Conservation (phyloP, 2,888 invertebrate species). For the Apodemia hepburni region DNA sequence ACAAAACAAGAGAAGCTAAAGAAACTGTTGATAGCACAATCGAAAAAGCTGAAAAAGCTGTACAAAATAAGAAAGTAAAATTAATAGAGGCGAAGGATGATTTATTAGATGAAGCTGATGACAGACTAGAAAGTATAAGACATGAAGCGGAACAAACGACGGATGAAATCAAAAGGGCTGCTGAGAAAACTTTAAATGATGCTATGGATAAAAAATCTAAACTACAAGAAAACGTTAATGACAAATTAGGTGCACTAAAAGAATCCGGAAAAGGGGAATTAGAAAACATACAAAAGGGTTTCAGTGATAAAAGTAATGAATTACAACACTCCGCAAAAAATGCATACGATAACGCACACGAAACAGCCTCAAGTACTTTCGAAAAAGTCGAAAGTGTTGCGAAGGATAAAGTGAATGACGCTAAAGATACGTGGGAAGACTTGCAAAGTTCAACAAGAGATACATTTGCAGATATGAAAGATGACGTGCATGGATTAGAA, state of each 20-base stretch:
- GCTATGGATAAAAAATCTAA: conserved; percentile 54
- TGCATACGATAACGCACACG: conserved; percentile 61
- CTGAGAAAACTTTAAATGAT: conserved; percentile 59
- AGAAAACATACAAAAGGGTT: conserved; percentile 44
- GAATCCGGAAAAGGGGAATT: conserved; percentile 46
- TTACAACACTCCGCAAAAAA: conserved; percentile 56
- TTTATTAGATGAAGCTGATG: conserved; percentile 42
- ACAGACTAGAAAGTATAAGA: conserved; percentile 62
- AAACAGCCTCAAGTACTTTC: conserved; percentile 70
- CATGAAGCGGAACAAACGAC: conserved; percentile 66
- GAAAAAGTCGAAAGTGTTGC: conserved; percentile 70
- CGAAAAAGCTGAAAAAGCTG: conserved; percentile 30
- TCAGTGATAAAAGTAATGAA: conserved; percentile 42
- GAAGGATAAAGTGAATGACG: conserved; percentile 64
- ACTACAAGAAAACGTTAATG: conserved; percentile 45
- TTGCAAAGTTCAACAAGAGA: conserved; percentile 67
- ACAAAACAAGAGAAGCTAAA: conserved; percentile 34
- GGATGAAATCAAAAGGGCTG: conserved; percentile 66
- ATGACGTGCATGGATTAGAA: conserved; percentile 61
- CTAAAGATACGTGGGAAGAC: conserved; percentile 63
- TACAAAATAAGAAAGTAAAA: conserved; percentile 35
- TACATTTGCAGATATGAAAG: conserved; percentile 62
- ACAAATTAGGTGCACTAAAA: conserved; percentile 43
- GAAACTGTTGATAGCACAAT: conserved; percentile 33
- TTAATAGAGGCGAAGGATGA: conserved; percentile 35